These are phyloP conservation scores for Hyperopisus bebe DNA, from an alignment of 2,113 vertebrate species.

Conservation along the genomic window DNA sequence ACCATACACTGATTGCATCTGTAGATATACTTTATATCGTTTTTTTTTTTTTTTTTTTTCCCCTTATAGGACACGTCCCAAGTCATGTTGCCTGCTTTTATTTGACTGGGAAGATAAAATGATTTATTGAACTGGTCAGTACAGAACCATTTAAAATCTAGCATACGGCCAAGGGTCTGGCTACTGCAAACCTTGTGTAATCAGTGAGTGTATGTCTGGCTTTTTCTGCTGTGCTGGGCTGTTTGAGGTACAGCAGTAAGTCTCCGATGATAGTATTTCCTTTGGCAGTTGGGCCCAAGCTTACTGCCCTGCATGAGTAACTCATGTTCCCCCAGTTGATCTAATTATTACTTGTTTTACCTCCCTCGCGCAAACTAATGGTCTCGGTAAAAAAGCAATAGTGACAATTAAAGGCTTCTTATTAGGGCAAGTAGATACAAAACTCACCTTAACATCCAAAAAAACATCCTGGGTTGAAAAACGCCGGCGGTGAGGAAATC, in stretches of 20 bases:
- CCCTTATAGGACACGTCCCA: slow-evolving; percentile 35
- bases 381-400: neutral
- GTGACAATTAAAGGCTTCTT: neutral
- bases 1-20: no score
- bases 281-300: slow-evolving; percentile 48
- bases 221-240: slow-evolving; percentile 31
- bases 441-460: slow-evolving; percentile 30
- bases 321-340: slow-evolving; percentile 51
- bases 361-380: neutral
- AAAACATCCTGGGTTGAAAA: slow-evolving; percentile 21
- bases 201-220: slow-evolving; percentile 16
- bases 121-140: slow-evolving; percentile 41
- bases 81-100: slow-evolving; percentile 44
- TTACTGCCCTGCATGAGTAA: slow-evolving; percentile 47
- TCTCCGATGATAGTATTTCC: slow-evolving; percentile 44
- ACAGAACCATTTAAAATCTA: slow-evolving; percentile 39
- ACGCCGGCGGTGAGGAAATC: neutral
- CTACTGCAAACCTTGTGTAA: slow-evolving; percentile 14
- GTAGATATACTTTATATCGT: neutral
- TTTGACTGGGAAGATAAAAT: slow-evolving; percentile 35
- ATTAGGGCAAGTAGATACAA: neutral
- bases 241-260: slow-evolving; percentile 30
- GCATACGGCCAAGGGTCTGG: slow-evolving; percentile 28
- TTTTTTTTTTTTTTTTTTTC: slow-evolving; percentile 30
- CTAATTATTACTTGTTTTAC: slow-evolving; percentile 44